Percentiles rank a stretch among this genome's conserved stretches.
phyloP scores from a whole-genome alignment of 2,888 invertebrate genomes.

The Isotomurus palustris region DNA sequence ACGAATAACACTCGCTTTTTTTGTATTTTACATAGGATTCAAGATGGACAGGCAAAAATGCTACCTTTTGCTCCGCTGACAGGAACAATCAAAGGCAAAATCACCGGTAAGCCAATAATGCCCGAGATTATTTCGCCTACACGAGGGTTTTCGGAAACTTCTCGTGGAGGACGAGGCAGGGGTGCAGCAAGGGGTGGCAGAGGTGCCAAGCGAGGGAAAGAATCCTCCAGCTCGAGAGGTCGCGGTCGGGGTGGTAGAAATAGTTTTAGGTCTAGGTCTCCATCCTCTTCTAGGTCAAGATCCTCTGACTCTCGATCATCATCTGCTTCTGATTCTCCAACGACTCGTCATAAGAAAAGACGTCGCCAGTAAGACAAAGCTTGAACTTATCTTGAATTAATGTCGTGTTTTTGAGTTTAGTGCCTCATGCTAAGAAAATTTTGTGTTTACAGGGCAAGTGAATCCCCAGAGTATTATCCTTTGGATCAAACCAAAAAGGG shows the following conservation, averaged over 20 bases:
- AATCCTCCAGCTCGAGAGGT: conserved; percentile 12
- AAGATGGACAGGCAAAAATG: conserved; percentile 38
- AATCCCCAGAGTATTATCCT: conserved; percentile 6
- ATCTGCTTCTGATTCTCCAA: conserved; percentile 34
- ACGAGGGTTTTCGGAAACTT: conserved; percentile 29
- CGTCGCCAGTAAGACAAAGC: conserved; percentile 42
- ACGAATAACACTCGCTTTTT: not conserved
- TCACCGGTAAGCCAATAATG: conserved; percentile 43
- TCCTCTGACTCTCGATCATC: conserved; percentile 47
- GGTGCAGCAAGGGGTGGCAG: conserved; percentile 39
- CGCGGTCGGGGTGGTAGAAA: conserved; percentile 40
- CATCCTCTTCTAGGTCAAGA: conserved; percentile 37
- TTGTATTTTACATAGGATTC: conserved; percentile 23
- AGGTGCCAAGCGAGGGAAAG: conserved; percentile 22
- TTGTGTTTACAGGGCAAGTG: not conserved
- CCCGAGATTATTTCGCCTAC: conserved; percentile 27
- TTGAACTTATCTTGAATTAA: not conserved
- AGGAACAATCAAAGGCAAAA: conserved; percentile 41
- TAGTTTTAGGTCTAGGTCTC: conserved; percentile 42
- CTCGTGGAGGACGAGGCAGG: conserved; percentile 39
- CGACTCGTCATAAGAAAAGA: conserved; percentile 16
- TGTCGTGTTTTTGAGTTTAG: not conserved
- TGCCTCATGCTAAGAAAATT: no score
- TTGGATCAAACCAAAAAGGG: not conserved
- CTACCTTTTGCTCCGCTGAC: conserved; percentile 35